phyloP scores from a whole-genome alignment of 2,888 invertebrate species.

The Chrysolina oricalcia region DNA sequence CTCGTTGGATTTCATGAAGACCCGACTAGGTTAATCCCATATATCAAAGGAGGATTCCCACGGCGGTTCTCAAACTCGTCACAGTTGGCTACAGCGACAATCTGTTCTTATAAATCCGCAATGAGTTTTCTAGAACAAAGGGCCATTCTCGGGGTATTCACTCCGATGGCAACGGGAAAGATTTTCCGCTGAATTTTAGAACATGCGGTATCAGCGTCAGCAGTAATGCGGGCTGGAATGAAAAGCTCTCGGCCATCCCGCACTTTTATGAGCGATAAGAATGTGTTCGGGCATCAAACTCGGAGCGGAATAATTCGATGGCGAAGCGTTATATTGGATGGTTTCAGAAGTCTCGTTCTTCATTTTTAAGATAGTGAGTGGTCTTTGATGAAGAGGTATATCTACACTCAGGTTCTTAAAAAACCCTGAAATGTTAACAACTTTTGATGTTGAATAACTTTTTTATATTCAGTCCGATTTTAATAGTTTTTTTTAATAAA shows the following conservation, averaged over 20 bases:
- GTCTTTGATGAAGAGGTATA: too few species aligned
- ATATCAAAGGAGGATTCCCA: not conserved
- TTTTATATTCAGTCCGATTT: too few species aligned
- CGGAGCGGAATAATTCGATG: not conserved
- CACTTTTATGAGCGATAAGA: not conserved
- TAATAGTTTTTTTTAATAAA: too few species aligned
- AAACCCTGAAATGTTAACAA: too few species aligned
- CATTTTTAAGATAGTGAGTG: too few species aligned
- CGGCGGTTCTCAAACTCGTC: not conserved
- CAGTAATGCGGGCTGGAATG: not conserved
- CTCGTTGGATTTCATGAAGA: not conserved
- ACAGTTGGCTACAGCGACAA: not conserved
- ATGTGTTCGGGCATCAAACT: not conserved
- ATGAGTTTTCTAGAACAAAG: conserved; percentile 6
- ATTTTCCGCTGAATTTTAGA: not conserved
- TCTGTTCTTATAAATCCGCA: conserved; percentile 10
- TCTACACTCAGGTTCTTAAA: too few species aligned
- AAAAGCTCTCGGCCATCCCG: not conserved
- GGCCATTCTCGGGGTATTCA: not conserved
- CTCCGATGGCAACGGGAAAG: not conserved
- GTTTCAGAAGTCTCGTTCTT: too few species aligned
- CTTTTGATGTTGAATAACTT: too few species aligned
- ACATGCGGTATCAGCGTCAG: not conserved
- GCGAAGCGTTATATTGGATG: too few species aligned
- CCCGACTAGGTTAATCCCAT: conserved; percentile 1